A percentile compares a stretch with the other conserved stretches of the same genome.
Conservation (phyloP, 2,797 vertebrate genomes). For the Diglossa cyanea region DNA sequence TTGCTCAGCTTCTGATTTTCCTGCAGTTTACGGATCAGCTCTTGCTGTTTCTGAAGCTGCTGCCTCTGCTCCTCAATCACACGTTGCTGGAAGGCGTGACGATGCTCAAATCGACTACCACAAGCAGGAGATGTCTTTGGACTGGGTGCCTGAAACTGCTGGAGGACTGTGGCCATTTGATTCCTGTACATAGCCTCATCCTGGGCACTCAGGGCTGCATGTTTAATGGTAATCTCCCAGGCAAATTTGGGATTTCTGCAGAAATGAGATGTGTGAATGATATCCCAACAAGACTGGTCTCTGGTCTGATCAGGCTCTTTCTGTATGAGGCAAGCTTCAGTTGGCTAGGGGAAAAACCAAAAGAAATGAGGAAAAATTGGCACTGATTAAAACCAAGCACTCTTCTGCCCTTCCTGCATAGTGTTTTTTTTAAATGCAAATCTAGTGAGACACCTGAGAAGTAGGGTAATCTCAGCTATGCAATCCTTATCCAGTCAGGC, state of each 20-base stretch:
- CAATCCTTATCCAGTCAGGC: not conserved
- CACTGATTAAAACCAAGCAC: not conserved
- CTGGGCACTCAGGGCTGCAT: slow-evolving; percentile 46
- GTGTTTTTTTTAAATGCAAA: not conserved
- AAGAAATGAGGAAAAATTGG: not conserved
- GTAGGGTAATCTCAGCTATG: not conserved
- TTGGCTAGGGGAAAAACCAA: not conserved
- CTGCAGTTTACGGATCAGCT: slow-evolving; percentile 82
- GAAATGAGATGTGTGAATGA: not conserved
- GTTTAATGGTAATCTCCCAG: slow-evolving; percentile 76
- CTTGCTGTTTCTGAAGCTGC: slow-evolving; percentile 86
- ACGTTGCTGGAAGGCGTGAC: slow-evolving; percentile 79
- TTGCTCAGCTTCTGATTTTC: slow-evolving; percentile 75
- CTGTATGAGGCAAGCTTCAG: not conserved
- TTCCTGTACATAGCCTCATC: slow-evolving; percentile 42
- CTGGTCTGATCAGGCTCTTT: not conserved
- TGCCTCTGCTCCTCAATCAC: slow-evolving; percentile 84
- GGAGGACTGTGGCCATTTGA: not conserved
- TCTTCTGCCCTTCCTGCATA: not conserved
- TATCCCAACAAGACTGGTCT: not conserved
- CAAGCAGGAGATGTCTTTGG: slow-evolving; percentile 5
- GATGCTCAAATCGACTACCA: slow-evolving; percentile 72
- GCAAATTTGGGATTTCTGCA: slow-evolving; percentile 43
- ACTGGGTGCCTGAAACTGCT: slow-evolving; percentile 5
- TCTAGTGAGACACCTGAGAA: not conserved